Evolutionary conservation across 2,888 invertebrate species (phyloP).

Genomic region (Phalera bucephala): DNA sequence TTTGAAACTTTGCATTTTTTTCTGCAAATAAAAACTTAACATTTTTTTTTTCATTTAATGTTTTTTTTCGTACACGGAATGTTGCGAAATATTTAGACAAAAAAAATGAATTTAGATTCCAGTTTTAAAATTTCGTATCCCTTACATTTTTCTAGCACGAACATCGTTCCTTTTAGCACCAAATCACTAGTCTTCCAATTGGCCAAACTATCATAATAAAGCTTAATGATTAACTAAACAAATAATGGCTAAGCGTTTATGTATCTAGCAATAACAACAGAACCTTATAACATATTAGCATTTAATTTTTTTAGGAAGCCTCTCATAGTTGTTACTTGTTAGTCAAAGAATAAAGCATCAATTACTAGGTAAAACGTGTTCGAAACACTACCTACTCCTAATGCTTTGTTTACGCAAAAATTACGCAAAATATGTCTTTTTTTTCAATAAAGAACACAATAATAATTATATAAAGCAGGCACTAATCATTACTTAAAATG

Average conservation of each 20-base stretch:
- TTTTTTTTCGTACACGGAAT: slow-evolving; percentile 63
- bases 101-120: slow-evolving; percentile 48
- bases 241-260: slow-evolving; percentile 79
- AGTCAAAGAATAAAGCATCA: slow-evolving; percentile 55
- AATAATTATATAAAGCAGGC: slow-evolving; percentile 76
- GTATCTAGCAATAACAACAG: slow-evolving; percentile 81
- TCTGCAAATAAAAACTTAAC: slow-evolving; percentile 81
- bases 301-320: slow-evolving; percentile 74
- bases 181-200: slow-evolving; percentile 81
- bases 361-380: slow-evolving; percentile 44
- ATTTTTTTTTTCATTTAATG: slow-evolving; percentile 41
- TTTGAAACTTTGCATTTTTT: slow-evolving; percentile 68
- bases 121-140: slow-evolving; percentile 44
- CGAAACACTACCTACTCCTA: slow-evolving; percentile 54
- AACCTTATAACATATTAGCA: slow-evolving; percentile 75
- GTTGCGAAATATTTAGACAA: slow-evolving; percentile 59
- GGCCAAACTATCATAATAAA: slow-evolving; percentile 73
- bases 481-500: slow-evolving; percentile 75
- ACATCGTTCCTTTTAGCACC: slow-evolving; percentile 79
- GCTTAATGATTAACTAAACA: slow-evolving; percentile 75
- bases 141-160: slow-evolving; percentile 48
- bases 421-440: slow-evolving; percentile 79
- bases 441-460: slow-evolving; percentile 59
- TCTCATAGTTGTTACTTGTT: slow-evolving; percentile 58
- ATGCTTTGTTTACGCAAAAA: slow-evolving; percentile 48